Percentiles rank a stretch among this genome's conserved stretches.
phyloP scores from a whole-genome alignment of 2,113 vertebrate species.

The Chrysemys picta region DNA sequence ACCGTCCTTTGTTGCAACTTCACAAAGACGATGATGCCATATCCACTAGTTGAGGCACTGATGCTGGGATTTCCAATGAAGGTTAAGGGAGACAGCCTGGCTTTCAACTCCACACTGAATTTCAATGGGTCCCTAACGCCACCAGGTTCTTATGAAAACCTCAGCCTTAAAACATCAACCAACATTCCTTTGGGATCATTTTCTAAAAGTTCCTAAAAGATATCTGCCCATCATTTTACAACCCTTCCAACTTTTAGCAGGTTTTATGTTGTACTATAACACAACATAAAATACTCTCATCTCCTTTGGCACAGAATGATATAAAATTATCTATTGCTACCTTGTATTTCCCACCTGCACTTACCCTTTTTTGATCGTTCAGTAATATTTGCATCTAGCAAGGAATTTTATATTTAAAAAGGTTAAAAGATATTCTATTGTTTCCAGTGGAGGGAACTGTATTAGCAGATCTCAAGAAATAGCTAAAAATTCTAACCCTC shows the following conservation, averaged over 20 bases:
- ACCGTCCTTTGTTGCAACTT: neutral
- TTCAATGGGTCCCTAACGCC: neutral
- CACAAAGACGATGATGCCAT: neutral
- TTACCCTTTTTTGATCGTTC: neutral
- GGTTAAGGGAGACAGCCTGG: neutral
- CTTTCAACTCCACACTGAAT: neutral
- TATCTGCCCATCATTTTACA: slow-evolving; percentile 17
- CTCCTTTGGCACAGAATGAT: neutral
- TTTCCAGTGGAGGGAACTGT: neutral
- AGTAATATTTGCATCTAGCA: neutral
- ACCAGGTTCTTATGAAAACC: neutral
- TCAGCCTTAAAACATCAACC: neutral
- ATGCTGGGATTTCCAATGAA: neutral
- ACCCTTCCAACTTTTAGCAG: neutral
- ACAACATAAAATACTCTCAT: slow-evolving; percentile 21
- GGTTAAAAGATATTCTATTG: neutral
- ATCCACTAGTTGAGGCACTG: neutral
- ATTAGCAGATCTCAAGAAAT: neutral
- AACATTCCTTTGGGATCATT: neutral
- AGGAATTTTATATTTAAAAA: neutral
- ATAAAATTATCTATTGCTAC: neutral
- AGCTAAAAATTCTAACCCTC: neutral
- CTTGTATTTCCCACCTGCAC: neutral
- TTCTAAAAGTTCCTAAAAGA: neutral
- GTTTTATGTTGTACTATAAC: slow-evolving; percentile 30